A percentile compares a stretch with the other conserved stretches of the same genome.
Conservation (phyloP, 2,113 vertebrate genomes). For the Zootoca vivipara region DNA sequence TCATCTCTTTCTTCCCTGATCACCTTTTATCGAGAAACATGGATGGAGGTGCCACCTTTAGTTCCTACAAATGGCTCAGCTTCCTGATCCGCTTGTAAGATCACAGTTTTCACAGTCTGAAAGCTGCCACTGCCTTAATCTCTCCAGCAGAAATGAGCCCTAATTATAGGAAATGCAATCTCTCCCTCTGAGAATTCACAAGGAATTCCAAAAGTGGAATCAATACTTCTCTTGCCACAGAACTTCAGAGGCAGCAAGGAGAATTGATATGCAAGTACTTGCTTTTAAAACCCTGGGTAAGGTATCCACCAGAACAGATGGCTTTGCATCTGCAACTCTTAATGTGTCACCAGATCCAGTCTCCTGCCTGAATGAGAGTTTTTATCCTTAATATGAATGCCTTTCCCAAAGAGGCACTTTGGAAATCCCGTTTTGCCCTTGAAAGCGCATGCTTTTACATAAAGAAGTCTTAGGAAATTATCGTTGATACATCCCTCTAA, state of each 20-base stretch:
- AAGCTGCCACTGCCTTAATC: conserved; percentile 8
- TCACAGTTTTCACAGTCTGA: neutral
- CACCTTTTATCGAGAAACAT: neutral
- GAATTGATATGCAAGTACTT: conserved; percentile 63
- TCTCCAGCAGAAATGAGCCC: neutral
- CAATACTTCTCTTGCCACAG: conserved; percentile 65
- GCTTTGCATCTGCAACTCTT: conserved; percentile 52
- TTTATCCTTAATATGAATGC: conserved; percentile 47
- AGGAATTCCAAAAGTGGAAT: conserved; percentile 66
- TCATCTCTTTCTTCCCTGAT: neutral
- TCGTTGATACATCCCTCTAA: neutral
- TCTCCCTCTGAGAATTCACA: conserved; percentile 63
- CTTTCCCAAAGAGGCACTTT: conserved; percentile 24
- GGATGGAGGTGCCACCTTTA: neutral
- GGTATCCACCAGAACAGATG: conserved; percentile 67
- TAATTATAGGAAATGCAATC: conserved; percentile 65
- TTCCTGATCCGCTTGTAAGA: neutral
- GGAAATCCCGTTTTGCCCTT: neutral
- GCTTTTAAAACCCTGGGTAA: conserved; percentile 67
- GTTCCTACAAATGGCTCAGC: neutral
- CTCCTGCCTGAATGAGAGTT: neutral
- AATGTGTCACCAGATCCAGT: conserved; percentile 64
- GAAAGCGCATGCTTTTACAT: conserved; percentile 16
- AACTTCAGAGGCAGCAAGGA: conserved; percentile 54
- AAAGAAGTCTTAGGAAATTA: neutral